A percentile compares a stretch with the other conserved stretches of the same genome.
Evolutionary conservation across 2,797 vertebrate genomes (phyloP).

Genomic region (Champsocephalus gunnari): DNA sequence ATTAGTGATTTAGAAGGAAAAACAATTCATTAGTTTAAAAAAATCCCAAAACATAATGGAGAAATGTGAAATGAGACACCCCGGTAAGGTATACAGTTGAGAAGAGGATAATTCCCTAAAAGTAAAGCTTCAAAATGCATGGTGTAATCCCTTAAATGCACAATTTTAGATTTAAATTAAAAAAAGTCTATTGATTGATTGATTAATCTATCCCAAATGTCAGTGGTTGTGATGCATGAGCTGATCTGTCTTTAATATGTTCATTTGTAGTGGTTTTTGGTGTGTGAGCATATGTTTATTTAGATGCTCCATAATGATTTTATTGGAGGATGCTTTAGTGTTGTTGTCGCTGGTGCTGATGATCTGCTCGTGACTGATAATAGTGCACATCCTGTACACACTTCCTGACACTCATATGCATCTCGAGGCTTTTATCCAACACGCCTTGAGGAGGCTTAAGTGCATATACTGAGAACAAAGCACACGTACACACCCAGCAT

Average conservation of each 20-base stretch:
- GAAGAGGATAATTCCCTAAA: background rate
- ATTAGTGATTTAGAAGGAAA: background rate
- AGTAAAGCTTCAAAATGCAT: background rate
- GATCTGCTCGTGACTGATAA: constrained; percentile 59
- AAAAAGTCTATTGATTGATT: background rate
- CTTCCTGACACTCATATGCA: constrained; percentile 69
- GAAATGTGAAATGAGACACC: too few relatives aligned
- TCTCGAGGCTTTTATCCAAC: constrained; percentile 74
- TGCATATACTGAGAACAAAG: constrained; percentile 50
- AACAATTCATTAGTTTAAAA: too few relatives aligned
- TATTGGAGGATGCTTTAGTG: constrained; percentile 8
- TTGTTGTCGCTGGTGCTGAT: constrained; percentile 36
- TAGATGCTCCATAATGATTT: background rate
- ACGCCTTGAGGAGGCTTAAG: constrained; percentile 69
- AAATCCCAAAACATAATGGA: too few relatives aligned
- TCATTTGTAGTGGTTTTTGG: background rate
- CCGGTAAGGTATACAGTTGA: too few relatives aligned
- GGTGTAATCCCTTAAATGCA: background rate
- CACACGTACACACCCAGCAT: constrained; percentile 11
- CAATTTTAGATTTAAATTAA: background rate
- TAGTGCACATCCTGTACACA: constrained; percentile 61
- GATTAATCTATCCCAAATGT: background rate
- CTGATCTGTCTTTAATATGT: constrained; percentile 3
- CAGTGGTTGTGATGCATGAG: background rate
- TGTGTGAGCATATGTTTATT: constrained; percentile 23